Evolutionary conservation across 2,113 vertebrate genomes (phyloP).

Genomic region (Puntigrus tetrazona): DNA sequence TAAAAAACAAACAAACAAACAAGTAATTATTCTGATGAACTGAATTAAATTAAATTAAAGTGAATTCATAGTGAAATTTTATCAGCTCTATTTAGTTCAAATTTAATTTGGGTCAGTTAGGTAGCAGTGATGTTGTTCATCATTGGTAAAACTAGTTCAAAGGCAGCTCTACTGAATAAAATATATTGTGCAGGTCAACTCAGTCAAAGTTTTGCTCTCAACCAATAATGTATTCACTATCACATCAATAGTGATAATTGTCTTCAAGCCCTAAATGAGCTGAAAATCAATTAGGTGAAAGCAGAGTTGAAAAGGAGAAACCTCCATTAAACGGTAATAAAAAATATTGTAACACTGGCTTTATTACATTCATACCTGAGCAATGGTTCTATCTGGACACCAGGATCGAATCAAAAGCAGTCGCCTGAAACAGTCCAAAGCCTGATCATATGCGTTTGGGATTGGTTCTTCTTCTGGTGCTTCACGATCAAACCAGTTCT

Average conservation of each 20-base stretch:
- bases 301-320: background rate
- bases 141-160: background rate
- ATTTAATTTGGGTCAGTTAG: too few relatives aligned
- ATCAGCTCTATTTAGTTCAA: too few relatives aligned
- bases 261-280: background rate
- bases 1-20: background rate
- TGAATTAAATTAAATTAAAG: background rate
- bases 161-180: background rate
- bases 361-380: constrained; percentile 78
- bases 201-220: background rate
- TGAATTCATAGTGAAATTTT: background rate
- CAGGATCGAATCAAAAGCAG: constrained; percentile 94
- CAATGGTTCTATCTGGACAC: constrained; percentile 95
- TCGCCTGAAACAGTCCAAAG: constrained; percentile 86
- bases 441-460: constrained; percentile 85
- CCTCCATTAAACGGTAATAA: background rate
- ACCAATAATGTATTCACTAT: background rate
- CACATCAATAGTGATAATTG: background rate
- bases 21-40: background rate
- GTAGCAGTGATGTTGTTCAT: background rate
- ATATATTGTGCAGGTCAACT: background rate
- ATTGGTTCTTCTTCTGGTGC: constrained; percentile 88
- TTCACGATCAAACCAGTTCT: constrained; percentile 93
- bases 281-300: background rate
- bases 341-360: background rate